These are phyloP conservation scores for Meandrusa payeni DNA, from an alignment of 2,888 invertebrate genomes.

Conservation along the genomic window DNA sequence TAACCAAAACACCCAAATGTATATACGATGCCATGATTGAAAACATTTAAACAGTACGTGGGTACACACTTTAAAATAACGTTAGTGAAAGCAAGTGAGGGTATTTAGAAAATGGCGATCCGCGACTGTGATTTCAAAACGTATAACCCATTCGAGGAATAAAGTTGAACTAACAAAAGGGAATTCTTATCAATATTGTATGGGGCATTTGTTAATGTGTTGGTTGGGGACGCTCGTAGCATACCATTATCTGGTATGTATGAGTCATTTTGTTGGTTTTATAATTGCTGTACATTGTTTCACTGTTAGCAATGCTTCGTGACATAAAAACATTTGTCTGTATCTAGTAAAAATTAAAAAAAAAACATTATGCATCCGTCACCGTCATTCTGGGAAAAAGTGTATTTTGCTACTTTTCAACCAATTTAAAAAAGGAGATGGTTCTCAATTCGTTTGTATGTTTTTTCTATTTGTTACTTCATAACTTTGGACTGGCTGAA, in stretches of 20 bases:
- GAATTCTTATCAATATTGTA: constrained; percentile 73
- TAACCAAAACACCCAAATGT: too few species aligned
- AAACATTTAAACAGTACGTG: too few species aligned
- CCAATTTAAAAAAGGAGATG: too few species aligned
- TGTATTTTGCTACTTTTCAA: too few species aligned
- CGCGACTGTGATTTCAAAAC: constrained; percentile 33
- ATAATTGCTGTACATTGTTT: constrained; percentile 20
- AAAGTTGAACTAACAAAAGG: constrained; percentile 65
- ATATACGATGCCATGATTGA: constrained; percentile 36
- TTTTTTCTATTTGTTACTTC: too few species aligned
- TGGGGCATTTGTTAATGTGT: constrained; percentile 66
- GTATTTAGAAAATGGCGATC: not conserved
- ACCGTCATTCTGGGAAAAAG: too few species aligned
- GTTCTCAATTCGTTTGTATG: too few species aligned
- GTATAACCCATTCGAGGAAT: constrained; percentile 54
- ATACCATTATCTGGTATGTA: constrained; percentile 69
- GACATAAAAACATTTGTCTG: not conserved
- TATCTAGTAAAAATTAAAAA: too few species aligned
- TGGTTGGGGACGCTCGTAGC: constrained; percentile 54
- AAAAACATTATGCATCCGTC: too few species aligned
- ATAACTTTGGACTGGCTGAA: too few species aligned
- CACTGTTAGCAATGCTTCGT: not conserved
- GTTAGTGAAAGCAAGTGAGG: constrained; percentile 2
- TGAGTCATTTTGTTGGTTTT: constrained; percentile 29
- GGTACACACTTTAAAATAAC: too few species aligned